Base-by-base conservation (phyloP, 1,140 invertebrate genomes). In the Coenobita brevimanus region DNA sequence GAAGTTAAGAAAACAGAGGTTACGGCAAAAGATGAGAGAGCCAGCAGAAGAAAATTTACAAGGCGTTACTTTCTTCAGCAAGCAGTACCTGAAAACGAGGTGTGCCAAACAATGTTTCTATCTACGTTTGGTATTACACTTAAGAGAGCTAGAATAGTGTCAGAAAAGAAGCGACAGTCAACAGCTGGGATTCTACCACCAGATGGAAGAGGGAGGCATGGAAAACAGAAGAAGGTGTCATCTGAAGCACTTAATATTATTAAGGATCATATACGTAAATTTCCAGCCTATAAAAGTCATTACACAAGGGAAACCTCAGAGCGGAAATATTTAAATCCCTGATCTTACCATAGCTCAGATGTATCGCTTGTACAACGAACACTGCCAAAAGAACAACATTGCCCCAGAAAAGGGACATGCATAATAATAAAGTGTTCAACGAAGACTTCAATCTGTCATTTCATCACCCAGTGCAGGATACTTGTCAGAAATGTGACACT, bases 321-420 rank as follows among this genome's bases (percentile, higher is more conserved):
- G 27, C 10, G 46, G 50, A 79, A 79, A 27, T 79, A 79, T 79
- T 79, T 79, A 54, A 79, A 79, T 79, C n/a, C 76, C 76, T 33
- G 27, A 79, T 24, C 76, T 60, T 38, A 79, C 3, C n/a, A 38
- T 79, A 57, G 76, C 76, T 79, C 76, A 57, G 50, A 79, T 54
- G 27, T 57, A 79, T 50, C 24, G 76, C 43, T n/a, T 79, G 76
- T 54, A 79, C 50, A 46, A 79, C 50, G 43, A 79, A 57, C 50
- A 79, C 17, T 60, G 46, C 50, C 76, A 79, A 54, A 50, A 57
- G 50, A 79, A 79, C 36, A 38, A 79, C 10, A 27, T 57, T 33
- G 24, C 36, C 27, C 46, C 76, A 57, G 76, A 79, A 79, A 79
- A 79, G 50, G 41, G 60, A 79, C 38, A 24, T 33, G 21, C 41